phyloP scores from a whole-genome alignment of 64 coral and sea anemone genomes.

The Pocillopora verrucosa region DNA sequence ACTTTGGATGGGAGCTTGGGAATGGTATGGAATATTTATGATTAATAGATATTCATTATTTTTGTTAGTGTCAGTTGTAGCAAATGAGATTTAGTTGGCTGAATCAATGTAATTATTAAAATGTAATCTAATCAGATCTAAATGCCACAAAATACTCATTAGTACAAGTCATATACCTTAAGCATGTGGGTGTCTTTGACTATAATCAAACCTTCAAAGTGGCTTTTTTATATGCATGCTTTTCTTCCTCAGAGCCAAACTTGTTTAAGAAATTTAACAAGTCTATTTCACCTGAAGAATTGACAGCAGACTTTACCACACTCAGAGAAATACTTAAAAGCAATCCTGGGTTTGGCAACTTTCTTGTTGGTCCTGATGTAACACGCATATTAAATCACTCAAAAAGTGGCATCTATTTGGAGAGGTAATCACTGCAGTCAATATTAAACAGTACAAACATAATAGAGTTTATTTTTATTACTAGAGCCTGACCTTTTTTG shows the following conservation, averaged over 20 bases:
- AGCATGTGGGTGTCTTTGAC: no score
- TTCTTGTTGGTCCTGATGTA: conserved; percentile 77
- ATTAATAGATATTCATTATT: not conserved
- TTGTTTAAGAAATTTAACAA: conserved; percentile 65
- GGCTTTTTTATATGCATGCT: not conserved
- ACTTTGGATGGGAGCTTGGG: conserved; percentile 91
- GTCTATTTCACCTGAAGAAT: conserved; percentile 64
- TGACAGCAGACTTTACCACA: conserved; percentile 70
- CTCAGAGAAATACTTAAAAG: conserved; percentile 75
- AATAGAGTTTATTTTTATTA: not conserved
- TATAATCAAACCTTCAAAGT: not conserved
- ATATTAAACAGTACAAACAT: not conserved
- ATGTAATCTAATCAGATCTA: no score
- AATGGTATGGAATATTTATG: conserved; percentile 55
- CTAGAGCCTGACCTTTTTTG: not conserved
- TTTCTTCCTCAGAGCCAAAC: conserved; percentile 63
- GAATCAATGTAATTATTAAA: no score
- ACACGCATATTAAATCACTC: conserved; percentile 51
- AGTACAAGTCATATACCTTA: no score
- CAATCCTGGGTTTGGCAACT: conserved; percentile 68
- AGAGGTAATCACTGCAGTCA: not conserved
- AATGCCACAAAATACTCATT: no score
- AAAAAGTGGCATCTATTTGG: not conserved
- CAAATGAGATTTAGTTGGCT: no score
- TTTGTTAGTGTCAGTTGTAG: not conserved